Evolutionary conservation across 2,888 invertebrate genomes (phyloP), one percentile per base, ranked within the genome.

Genomic region (Amiota communis): DNA sequence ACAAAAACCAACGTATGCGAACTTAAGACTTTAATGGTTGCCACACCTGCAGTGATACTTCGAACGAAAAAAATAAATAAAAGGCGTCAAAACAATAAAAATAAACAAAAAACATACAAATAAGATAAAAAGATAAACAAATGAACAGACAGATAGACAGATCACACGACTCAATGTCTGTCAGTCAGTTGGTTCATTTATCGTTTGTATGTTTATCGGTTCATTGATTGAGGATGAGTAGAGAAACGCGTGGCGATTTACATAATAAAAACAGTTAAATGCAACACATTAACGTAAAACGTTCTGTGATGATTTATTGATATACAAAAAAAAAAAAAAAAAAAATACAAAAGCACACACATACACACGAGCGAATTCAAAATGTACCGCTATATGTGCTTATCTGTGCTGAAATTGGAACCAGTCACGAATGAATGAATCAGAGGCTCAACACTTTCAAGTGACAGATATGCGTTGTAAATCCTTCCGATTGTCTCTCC

Each of bases 181-280:
- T 51, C 67, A 68, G 53, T 68, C 48, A 20, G 67, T 68, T 53
- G 23, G 8, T 6, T 59, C 59, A n/a, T 51, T 51, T 51, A 20
- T 12, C 59, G 59, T 20, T 15, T 36, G 36, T 36, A 6, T 36
- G 36, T 36, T 36, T 36, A 36, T 36, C 63, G 46, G 63, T 63
- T n/a, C 63, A 36, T 13, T 36, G 3, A 63, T 23, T 63, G 20
- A 36, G 63, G 23, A 13, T 9, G 23, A 17, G 15, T 11, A 49
- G n/a, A 15, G 48, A 53, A 51, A 53, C 67, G 75, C 70, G 76
- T 78, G 75, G 75, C 75, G 77, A 79, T 82, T 77, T 78, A 77
- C 75, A 76, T 80, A 77, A 76, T 73, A 80, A 76, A 76, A 75
- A 75, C 72, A 78, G 72, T 72, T 77, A 70, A 76, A 76, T 78